Evolutionary conservation across 64 coral and sea anemone genomes (phyloP).

Genomic region (Astreopora myriophthalma): DNA sequence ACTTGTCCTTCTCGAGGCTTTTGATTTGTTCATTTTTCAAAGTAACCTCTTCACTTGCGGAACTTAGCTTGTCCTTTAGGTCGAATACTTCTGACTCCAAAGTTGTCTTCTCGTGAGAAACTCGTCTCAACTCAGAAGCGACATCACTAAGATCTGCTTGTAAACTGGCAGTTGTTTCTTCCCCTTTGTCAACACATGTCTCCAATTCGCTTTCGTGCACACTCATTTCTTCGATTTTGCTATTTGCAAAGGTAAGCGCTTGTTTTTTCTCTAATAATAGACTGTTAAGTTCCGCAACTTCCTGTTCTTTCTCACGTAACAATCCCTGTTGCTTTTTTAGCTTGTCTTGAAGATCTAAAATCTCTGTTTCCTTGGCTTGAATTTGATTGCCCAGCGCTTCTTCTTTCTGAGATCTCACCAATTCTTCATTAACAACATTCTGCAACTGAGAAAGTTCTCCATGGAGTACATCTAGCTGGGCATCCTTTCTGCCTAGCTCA

Average conservation of each 20-base stretch:
- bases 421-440: neutral
- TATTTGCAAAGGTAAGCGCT: neutral
- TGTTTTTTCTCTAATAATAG: neutral
- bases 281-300: neutral
- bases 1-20: neutral
- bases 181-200: neutral
- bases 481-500: neutral
- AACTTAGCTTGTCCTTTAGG: slow-evolving; percentile 29
- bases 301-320: neutral
- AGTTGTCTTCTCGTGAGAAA: slow-evolving; percentile 13
- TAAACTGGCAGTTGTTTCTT: neutral
- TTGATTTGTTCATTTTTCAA: neutral
- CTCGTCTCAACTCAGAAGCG: neutral
- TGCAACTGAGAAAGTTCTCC: neutral
- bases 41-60: neutral
- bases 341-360: neutral
- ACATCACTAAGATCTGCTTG: slow-evolving; percentile 20
- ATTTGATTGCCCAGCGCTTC: neutral
- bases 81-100: slow-evolving; percentile 26
- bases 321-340: neutral
- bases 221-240: neutral
- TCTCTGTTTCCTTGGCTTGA: neutral
- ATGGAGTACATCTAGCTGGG: neutral
- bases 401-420: neutral
- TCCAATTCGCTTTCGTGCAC: slow-evolving; percentile 12